Percentiles rank a stretch among this genome's conserved stretches.
phyloP scores from a whole-genome alignment of 2,888 invertebrate genomes.

The Drosophila rellima region DNA sequence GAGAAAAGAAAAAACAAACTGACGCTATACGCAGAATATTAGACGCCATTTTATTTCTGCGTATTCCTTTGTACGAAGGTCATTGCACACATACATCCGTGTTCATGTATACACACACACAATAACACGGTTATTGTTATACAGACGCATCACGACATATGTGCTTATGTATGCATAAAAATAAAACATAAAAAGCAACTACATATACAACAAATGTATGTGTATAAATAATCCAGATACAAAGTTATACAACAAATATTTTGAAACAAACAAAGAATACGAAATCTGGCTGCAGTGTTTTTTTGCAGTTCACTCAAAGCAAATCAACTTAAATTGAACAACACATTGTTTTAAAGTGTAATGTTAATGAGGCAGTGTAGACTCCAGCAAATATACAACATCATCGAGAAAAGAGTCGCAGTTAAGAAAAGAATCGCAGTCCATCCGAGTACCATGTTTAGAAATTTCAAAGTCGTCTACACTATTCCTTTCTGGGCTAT shows the following conservation, averaged over 20 bases:
- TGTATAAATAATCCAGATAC: conserved; percentile 30
- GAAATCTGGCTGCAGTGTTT: conserved; percentile 14
- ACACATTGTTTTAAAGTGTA: conserved; percentile 57
- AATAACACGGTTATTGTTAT: conserved; percentile 13
- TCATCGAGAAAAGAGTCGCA: conserved; percentile 84
- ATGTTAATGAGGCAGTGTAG: conserved; percentile 68
- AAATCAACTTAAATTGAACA: conserved; percentile 22
- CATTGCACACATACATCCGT: conserved; percentile 28
- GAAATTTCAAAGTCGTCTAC: conserved; percentile 88
- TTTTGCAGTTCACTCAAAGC: conserved; percentile 9
- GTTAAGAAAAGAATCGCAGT: conserved; percentile 96
- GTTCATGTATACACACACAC: conserved; percentile 10
- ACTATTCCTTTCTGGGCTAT: conserved; percentile 68
- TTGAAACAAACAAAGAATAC: conserved; percentile 34
- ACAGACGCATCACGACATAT: conserved; percentile 14
- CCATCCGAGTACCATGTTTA: conserved; percentile 95
- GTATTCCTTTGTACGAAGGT: conserved; percentile 60
- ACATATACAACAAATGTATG: conserved; percentile 23
- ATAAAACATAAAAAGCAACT: conserved; percentile 16
- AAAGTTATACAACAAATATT: conserved; percentile 54
- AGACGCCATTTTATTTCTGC: conserved; percentile 52
- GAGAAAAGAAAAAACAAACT: conserved; percentile 25
- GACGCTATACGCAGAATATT: conserved; percentile 44
- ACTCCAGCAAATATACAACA: conserved; percentile 55
- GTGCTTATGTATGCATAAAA: conserved; percentile 8